These are phyloP conservation scores for Epistrophe eligans DNA, from an alignment of 2,888 invertebrate genomes.

Conservation along the genomic window DNA sequence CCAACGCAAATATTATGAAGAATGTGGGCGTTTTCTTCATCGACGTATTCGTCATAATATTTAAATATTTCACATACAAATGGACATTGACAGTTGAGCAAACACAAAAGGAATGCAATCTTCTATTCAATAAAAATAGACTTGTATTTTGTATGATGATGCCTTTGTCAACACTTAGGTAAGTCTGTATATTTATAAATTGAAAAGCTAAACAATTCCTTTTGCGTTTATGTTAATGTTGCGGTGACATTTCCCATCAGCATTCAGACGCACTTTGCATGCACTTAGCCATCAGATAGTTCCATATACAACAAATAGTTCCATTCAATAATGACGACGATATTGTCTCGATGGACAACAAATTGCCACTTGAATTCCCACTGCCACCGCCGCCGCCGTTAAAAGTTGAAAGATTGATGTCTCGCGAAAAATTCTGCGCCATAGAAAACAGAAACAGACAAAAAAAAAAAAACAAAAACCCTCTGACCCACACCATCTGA, in stretches of 20 bases:
- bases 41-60: not conserved
- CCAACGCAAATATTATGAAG: not conserved
- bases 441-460: not conserved
- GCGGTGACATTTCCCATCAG: not conserved
- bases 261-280: constrained; percentile 13
- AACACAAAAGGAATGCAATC: constrained; percentile 11
- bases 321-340: constrained; percentile 35
- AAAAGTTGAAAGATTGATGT: constrained; percentile 26
- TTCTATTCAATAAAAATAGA: constrained; percentile 18
- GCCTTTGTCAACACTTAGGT: constrained; percentile 9
- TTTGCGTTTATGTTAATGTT: constrained; percentile 38
- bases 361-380: constrained; percentile 68
- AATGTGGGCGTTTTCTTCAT: constrained; percentile 4
- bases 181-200: constrained; percentile 21
- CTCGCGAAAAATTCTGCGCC: constrained; percentile 49
- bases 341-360: constrained; percentile 62
- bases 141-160: constrained; percentile 5
- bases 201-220: constrained; percentile 40
- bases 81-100: not conserved
- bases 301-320: constrained; percentile 9
- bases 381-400: too few species aligned
- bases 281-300: not conserved
- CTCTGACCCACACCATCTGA: constrained; percentile 13
- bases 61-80: constrained; percentile 21
- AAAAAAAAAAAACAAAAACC: constrained; percentile 5